Evolutionary conservation across 2,888 invertebrate species (phyloP), one percentile per base, ranked within the genome.

Genomic region (Eupithecia subumbrata): DNA sequence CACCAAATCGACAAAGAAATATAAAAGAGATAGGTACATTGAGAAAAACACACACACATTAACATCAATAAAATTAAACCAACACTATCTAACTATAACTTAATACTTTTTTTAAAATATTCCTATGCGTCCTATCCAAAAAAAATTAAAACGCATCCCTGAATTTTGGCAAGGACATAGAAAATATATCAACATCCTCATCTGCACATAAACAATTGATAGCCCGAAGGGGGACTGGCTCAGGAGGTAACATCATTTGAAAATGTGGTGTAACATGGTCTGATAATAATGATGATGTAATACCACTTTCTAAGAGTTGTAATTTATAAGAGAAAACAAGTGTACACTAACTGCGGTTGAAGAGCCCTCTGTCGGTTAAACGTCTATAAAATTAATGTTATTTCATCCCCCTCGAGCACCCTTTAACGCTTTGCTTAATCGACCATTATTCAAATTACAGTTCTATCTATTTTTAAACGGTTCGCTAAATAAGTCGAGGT

Each of bases 401-500:
- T 83, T 82, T 77, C 68, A 69, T 74, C 78, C 64, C 72, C 68
- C 34, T 34, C 52, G 69, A 69, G 75, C 77, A 71, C 79, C 80
- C 79, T 79, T 75, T 78, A 73, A 73, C 80, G 78, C 79, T 78
- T 82, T 79, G 79, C 80, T 85, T 87, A 86, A 88, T 86, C 84
- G 81, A 79, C 82, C 85, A 88, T 89, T 89, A 89, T 89, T 89
- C 85, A 89, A 89, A 89, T 87, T 83, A 80, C 82, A 79, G 78
- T 80, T 76, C 76, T 81, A 79, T 79, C 80, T 80, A 77, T 80
- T 82, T 84, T 82, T 79, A 81, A 81, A 82, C 78, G 80, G 79
- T 81, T 82, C 75, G 76, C 74, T 79, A 82, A 81, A 77, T 77
- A 77, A 73, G 69, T 73, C 63, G 68, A 64, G 45, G 5, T 75